Evolutionary conservation across 2,113 vertebrate genomes (phyloP).

Genomic region (Paratilapia polleni): DNA sequence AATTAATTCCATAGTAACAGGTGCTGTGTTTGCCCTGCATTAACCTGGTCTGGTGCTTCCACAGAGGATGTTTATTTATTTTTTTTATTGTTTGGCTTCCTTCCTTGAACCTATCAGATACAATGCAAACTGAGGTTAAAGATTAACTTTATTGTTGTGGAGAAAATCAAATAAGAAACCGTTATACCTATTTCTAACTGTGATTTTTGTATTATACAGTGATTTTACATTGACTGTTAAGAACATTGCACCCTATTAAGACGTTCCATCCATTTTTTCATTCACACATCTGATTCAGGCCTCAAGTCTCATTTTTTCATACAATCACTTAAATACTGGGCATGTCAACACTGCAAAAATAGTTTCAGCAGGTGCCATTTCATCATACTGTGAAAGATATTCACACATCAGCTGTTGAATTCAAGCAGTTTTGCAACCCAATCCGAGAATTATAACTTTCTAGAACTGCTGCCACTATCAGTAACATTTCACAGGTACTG

Average conservation of each 20-base stretch:
- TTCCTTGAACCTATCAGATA: neutral
- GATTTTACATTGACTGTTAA: conserved; percentile 15
- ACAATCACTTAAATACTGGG: neutral
- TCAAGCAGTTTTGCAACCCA: neutral
- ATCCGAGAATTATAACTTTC: neutral
- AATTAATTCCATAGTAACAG: conserved; percentile 31
- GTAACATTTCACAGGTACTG: neutral
- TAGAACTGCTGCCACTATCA: neutral
- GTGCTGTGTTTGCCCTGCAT: conserved; percentile 26
- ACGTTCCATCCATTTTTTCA: neutral
- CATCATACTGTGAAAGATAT: neutral
- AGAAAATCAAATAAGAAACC: neutral
- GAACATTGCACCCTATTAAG: conserved; percentile 7
- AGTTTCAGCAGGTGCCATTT: conserved; percentile 8
- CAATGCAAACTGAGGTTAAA: conserved; percentile 8
- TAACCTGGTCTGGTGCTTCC: neutral
- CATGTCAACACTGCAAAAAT: neutral
- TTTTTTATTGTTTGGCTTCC: neutral
- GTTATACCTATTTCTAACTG: neutral
- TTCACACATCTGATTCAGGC: neutral
- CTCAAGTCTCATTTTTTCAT: neutral
- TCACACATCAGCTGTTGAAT: neutral
- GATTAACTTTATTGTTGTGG: conserved; percentile 34
- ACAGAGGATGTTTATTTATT: conserved; percentile 9
- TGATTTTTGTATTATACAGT: conserved; percentile 19